phyloP scores from a whole-genome alignment of 1,140 invertebrate genomes.

The Andrena cerasifolii region DNA sequence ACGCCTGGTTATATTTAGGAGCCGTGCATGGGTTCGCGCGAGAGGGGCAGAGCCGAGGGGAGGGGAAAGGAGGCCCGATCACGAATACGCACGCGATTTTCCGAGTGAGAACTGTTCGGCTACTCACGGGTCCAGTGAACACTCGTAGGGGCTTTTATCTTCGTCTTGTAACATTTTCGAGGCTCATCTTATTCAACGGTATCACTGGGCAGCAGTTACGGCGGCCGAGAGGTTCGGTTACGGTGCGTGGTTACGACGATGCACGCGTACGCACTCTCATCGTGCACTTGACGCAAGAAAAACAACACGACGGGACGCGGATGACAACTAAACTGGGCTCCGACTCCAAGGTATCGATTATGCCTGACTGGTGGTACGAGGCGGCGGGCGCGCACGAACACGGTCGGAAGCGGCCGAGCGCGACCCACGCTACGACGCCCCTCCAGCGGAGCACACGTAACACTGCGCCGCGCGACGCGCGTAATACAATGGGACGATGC shows the following conservation, averaged over 20 bases:
- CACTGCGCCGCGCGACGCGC: too few species aligned
- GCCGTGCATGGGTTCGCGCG: slow-evolving; percentile 31
- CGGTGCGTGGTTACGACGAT: slow-evolving; percentile 11
- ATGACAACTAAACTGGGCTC: slow-evolving; percentile 51
- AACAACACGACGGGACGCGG: slow-evolving; percentile 42
- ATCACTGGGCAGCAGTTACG: neutral
- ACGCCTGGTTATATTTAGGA: slow-evolving; percentile 70
- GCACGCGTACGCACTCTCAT: slow-evolving; percentile 45
- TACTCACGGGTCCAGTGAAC: slow-evolving; percentile 74
- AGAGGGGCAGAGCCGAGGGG: slow-evolving; percentile 15
- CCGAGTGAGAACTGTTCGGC: neutral
- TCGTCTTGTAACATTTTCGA: slow-evolving; percentile 77
- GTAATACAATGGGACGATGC: slow-evolving; percentile 45
- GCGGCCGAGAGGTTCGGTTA: slow-evolving; percentile 1
- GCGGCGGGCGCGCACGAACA: slow-evolving; percentile 28
- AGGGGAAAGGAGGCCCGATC: slow-evolving; percentile 5
- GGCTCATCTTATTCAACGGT: slow-evolving; percentile 74
- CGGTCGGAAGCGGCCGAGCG: slow-evolving; percentile 18
- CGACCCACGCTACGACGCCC: slow-evolving; percentile 34
- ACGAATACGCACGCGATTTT: neutral
- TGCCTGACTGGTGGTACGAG: slow-evolving; percentile 40
- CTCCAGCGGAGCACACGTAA: slow-evolving; percentile 33
- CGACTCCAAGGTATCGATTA: slow-evolving; percentile 57
- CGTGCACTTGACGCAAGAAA: slow-evolving; percentile 37
- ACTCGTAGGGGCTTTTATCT: slow-evolving; percentile 75